Evolutionary conservation across 2,113 vertebrate species (phyloP), one percentile per base, ranked within the genome.

Genomic region (Gobio gobio): DNA sequence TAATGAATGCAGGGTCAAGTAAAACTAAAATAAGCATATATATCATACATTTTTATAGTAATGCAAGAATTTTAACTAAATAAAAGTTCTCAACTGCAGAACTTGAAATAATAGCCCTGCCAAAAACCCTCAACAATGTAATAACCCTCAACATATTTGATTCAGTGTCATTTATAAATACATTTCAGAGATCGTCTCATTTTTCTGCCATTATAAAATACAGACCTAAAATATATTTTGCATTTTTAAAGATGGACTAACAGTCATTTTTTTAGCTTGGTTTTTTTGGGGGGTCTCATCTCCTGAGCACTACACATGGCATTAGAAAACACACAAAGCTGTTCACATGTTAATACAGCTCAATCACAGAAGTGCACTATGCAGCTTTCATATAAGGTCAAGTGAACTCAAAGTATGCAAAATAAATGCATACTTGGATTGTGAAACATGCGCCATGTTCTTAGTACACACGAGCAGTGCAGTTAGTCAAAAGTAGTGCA

Each of bases 181-280:
- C 84, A 89, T 88, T 80, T 86, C 72, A 80, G 59, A 87, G 58
- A 85, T 64, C 75, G 24, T 70, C 47, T 89, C 76, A 56, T 77
- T 84, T 61, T 68, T 86, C 79, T 87, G 64, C 43, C 68, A 86
- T 89, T 89, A 92, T 88, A 93, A 93, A 93, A 94, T 92, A 92
- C 86, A 89, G 33, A 47, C 89, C 77, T 90, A 80, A 94, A 93
- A 93, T 93, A 94, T 93, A 93, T 90, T 90, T 45, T 74, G 70
- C 75, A 58, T 90, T 89, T 89, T 87, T 58, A 82, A 90, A 88
- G 63, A 89, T 90, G 87, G 89, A 87, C 87, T 93, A 94, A 94
- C 92, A 93, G 94, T 94, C 92, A 4, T 77, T 76, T 51, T 84
- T 89, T 91, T 87, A 86, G 66, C 49, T 76, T 76, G n/a, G 14